Conservation (phyloP, 2,113 vertebrate species). For the Thymallus thymallus region DNA sequence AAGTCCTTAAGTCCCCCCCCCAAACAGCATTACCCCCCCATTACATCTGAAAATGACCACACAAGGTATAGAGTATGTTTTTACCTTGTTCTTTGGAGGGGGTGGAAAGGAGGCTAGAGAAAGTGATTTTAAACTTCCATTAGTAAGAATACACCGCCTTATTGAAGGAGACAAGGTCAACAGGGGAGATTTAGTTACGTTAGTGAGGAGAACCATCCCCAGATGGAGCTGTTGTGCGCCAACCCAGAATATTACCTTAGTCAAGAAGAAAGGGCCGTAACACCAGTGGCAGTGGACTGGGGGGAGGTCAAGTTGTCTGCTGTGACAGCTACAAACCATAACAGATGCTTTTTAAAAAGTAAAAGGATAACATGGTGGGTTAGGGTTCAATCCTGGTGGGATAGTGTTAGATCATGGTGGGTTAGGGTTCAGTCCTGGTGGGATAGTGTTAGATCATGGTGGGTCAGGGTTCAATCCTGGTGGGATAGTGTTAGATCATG, state of each 20-base stretch:
- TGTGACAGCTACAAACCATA: conserved; percentile 48
- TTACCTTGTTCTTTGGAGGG: conserved; percentile 6
- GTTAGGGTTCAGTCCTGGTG: no score
- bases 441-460: no score
- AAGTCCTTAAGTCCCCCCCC: neutral
- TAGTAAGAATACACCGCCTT: conserved; percentile 38
- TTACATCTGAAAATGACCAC: conserved; percentile 10
- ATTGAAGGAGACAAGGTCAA: conserved; percentile 54
- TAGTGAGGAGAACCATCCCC: conserved; percentile 26
- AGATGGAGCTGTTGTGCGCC: conserved; percentile 45
- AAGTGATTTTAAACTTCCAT: conserved; percentile 43
- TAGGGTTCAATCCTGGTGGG: no score
- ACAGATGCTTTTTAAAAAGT: conserved; percentile 18
- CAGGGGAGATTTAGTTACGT: conserved; percentile 51
- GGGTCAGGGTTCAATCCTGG: no score
- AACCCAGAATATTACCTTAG: conserved; percentile 55
- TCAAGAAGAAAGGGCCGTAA: conserved; percentile 40
- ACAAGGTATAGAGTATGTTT: conserved; percentile 2
- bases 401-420: no score
- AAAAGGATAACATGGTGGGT: no score
- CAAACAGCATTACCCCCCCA: neutral
- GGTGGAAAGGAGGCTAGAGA: conserved; percentile 22
- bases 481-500: no score
- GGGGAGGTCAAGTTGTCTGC: conserved; percentile 51
- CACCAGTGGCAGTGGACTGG: conserved; percentile 43